Evolutionary conservation across 2,797 vertebrate genomes (phyloP).

Genomic region (Huso huso): DNA sequence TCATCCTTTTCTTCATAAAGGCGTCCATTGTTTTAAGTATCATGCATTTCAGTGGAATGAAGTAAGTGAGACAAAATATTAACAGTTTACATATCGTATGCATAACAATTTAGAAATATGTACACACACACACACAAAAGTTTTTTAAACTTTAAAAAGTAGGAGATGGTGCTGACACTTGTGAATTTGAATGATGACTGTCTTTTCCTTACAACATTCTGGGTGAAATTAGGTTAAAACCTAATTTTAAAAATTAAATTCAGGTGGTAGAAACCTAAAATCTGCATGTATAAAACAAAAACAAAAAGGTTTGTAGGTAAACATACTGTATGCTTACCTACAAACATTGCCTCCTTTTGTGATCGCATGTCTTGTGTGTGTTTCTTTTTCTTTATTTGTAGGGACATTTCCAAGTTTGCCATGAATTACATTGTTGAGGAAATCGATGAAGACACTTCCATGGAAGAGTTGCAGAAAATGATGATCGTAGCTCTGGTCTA

Average conservation of each 20-base stretch:
- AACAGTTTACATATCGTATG: not conserved
- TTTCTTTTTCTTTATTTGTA: conserved; percentile 38
- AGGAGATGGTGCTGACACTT: no score
- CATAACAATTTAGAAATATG: not conserved
- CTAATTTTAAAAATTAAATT: no score
- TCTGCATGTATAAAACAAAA: no score
- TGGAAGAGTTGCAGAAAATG: conserved; percentile 96
- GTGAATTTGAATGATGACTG: no score
- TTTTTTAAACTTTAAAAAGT: no score
- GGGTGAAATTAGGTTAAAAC: no score
- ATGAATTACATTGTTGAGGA: conserved; percentile 95
- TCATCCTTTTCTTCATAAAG: conserved; percentile 92
- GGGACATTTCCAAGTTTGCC: conserved; percentile 88
- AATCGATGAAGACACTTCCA: conserved; percentile 89
- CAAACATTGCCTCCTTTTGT: not conserved
- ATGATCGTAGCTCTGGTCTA: conserved; percentile 89
- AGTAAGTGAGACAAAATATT: conserved; percentile 66
- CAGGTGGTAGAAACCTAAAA: no score
- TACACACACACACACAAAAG: not conserved
- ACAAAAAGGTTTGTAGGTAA: no score
- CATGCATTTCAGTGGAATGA: conserved; percentile 91
- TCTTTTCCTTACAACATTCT: no score
- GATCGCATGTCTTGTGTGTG: not conserved
- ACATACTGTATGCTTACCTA: no score
- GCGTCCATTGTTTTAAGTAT: conserved; percentile 86